Evolutionary conservation across 2,888 invertebrate genomes (phyloP), one percentile per base, ranked within the genome.

Genomic region (Celastrina argiolus): DNA sequence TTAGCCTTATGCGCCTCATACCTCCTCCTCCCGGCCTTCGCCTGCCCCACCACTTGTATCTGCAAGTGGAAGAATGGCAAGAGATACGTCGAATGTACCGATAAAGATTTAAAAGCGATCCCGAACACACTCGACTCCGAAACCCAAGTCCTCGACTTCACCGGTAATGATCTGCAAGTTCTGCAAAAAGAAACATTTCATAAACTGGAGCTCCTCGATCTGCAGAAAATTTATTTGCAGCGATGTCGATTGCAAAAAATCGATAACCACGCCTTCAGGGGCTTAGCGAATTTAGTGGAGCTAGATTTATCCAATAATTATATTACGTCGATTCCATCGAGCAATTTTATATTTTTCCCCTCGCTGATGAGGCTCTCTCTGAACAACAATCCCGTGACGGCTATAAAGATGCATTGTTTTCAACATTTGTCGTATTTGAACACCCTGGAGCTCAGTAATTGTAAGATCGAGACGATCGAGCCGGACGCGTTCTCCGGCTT

Each of bases 11-110:
- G 86, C 81, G 89, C 88, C 65, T 88, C 88, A 68, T 90, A 86
- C 74, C 75, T 90, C 66, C 80, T 90, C 41, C 82, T 90, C 28
- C 88, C 87, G 1, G 87, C 85, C 51, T 81, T 87, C 71, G 92
- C 93, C 64, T 97, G 97, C 81, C 97, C 97, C 31, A 88, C 93
- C 41, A 93, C 94, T 72, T 98, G 97, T 84, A 92, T 94, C 67
- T 98, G 98, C 92, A 97, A 97, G 83, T 97, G 97, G 97, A 97
- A 97, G 84, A 95, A 95, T 79, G 97, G 97, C 63, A 98, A 98
- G 80, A 95, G 97, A 81, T 96, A 96, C 73, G 97, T 97, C 64
- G 97, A 97, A 83, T 98, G 98, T 85, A 93, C 95, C 64, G 94
- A 95, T 70, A 95, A 95, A 79, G 94, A 94, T 66, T 90, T 97